Percentiles rank a stretch among this genome's conserved stretches.
Conservation (phyloP, 2,113 vertebrate genomes). For the Oceanites oceanicus region DNA sequence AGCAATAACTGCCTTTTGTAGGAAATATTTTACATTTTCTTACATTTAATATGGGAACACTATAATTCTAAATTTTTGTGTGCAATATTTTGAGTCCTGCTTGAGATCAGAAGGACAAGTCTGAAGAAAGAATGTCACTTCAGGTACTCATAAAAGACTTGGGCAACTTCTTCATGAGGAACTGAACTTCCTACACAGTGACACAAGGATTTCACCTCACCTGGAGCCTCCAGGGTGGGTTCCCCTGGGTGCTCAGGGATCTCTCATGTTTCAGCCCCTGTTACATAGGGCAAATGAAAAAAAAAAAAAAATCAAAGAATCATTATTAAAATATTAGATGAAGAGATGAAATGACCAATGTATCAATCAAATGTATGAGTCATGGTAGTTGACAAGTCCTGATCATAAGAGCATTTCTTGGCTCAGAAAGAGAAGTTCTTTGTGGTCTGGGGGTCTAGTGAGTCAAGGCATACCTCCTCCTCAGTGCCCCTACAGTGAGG, state of each 20-base stretch:
- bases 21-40: background rate
- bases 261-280: background rate
- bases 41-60: background rate
- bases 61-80: background rate
- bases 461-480: background rate
- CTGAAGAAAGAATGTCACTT: background rate
- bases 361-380: background rate
- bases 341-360: background rate
- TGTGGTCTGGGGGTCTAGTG: background rate
- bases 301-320: background rate
- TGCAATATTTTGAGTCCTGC: background rate
- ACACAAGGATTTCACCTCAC: background rate
- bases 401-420: background rate
- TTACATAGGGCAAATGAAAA: background rate
- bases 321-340: background rate
- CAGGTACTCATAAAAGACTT: background rate
- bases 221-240: background rate
- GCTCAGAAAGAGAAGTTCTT: background rate
- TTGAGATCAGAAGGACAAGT: background rate
- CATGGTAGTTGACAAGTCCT: background rate
- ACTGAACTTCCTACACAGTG: background rate
- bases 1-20: background rate
- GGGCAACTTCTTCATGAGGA: background rate
- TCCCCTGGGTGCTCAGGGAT: background rate
- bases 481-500: background rate